Evolutionary conservation across 2,888 invertebrate genomes (phyloP), one percentile per base, ranked within the genome.

Genomic region (Epirrita christyi): DNA sequence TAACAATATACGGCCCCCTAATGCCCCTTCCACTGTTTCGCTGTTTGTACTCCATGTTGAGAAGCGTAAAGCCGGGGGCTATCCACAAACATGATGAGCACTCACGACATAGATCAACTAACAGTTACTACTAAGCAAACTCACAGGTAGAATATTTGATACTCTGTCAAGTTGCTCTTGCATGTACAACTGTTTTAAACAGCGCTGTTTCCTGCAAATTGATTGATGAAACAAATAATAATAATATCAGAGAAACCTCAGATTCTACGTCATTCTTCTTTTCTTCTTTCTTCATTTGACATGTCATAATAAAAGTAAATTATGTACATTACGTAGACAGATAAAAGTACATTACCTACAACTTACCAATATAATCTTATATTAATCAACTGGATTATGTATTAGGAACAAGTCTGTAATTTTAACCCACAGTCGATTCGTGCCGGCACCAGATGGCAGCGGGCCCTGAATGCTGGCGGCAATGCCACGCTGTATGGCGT

Each of bases 71-170:
- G 43, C 49, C 44, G 21, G 21, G 40, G 50, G 55, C 45, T 27
- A 40, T 41, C n/a, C 38, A 37, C 40, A 38, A 50, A 54, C 49
- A 43, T 37, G 53, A 53, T 49, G 59, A 50, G 50, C 49, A 54
- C 48, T 52, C 44, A 15, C 15, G 21, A 10, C 43, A 40, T 32
- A 57, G 51, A 43, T 32, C n/a, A 47, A 7, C 14, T 42, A 47
- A 28, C 32, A 57, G 34, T 48, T 51, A 27, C 42, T 34, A 43
- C 38, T n/a, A n/a, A n/a, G n/a, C 28, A 29, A 54, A 47, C 47
- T 47, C 47, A 6, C 36, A 32, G 45, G 41, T 51, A 45, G 6
- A 49, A 41, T 36, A 53, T 53, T 44, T 37, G 21, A 48, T 43
- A 52, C 34, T 52, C 47, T 2, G 36, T 13, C 14, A 4, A 11